phyloP scores from a whole-genome alignment of 2,797 vertebrate genomes.

The Microhierax caerulescens region DNA sequence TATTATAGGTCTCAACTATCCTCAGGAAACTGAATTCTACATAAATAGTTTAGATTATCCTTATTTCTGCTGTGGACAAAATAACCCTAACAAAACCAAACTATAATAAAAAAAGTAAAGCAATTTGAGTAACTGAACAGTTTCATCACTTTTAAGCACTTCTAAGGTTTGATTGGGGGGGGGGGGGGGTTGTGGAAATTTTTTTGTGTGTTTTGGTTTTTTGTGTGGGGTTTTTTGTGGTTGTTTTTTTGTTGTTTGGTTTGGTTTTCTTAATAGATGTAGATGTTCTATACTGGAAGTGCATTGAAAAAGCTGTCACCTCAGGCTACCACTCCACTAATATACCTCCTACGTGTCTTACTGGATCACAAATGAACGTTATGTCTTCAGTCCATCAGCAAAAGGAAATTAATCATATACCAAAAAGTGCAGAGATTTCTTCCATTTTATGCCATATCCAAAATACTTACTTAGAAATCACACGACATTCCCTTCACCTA shows the following conservation, averaged over 20 bases:
- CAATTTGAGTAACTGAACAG: background rate
- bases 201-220: background rate
- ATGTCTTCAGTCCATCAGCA: background rate
- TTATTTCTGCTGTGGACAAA: background rate
- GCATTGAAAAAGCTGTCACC: background rate
- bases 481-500: background rate
- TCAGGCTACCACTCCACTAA: background rate
- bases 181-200: accelerated
- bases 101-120: background rate
- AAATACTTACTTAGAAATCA: background rate
- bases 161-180: background rate
- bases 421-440: background rate
- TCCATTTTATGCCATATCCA: background rate
- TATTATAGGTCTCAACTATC: background rate
- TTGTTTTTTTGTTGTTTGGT: background rate
- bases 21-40: background rate
- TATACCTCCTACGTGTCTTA: background rate
- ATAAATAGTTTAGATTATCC: background rate
- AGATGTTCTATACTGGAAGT: background rate
- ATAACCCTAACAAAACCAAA: background rate
- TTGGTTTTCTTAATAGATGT: background rate
- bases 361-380: background rate
- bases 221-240: no score
- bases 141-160: background rate
- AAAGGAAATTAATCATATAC: background rate